These are phyloP conservation scores for Plodia interpunctella DNA, from an alignment of 1,140 invertebrate genomes.

Conservation along the genomic window DNA sequence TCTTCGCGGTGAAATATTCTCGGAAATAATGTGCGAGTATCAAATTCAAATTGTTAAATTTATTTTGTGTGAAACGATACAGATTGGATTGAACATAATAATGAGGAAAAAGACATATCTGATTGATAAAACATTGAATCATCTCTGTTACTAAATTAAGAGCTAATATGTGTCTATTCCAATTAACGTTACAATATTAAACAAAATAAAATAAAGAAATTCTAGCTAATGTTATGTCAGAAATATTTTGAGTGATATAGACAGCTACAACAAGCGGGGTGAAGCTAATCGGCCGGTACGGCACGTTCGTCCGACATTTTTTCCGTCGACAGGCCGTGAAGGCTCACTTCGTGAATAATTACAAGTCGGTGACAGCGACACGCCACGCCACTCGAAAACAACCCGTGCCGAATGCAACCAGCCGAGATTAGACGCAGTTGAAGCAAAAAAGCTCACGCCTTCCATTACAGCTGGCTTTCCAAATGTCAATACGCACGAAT, in stretches of 20 bases:
- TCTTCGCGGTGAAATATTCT: slow-evolving; percentile 11
- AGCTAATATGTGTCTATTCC: too few relatives aligned
- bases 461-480: slow-evolving; percentile 68
- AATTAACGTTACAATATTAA: not conserved
- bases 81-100: too few relatives aligned
- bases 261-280: not conserved
- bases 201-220: not conserved
- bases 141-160: too few relatives aligned
- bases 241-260: not conserved
- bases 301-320: slow-evolving; percentile 24
- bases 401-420: slow-evolving; percentile 59
- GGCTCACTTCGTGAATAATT: slow-evolving; percentile 68
- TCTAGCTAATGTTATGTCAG: not conserved
- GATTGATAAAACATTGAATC: too few relatives aligned
- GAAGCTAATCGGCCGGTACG: slow-evolving; percentile 21
- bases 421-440: slow-evolving; percentile 52
- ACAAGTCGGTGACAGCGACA: slow-evolving; percentile 62
- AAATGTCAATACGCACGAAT: slow-evolving; percentile 72
- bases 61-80: too few relatives aligned
- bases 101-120: too few relatives aligned
- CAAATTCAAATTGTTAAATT: not conserved
- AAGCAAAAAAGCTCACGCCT: slow-evolving; percentile 62
- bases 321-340: slow-evolving; percentile 31
- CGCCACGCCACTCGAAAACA: slow-evolving; percentile 63
- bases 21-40: slow-evolving; percentile 6